Base-by-base conservation (phyloP, 35 echinoderm and acorn worm genomes). In the Heliocidaris erythrogramma region DNA sequence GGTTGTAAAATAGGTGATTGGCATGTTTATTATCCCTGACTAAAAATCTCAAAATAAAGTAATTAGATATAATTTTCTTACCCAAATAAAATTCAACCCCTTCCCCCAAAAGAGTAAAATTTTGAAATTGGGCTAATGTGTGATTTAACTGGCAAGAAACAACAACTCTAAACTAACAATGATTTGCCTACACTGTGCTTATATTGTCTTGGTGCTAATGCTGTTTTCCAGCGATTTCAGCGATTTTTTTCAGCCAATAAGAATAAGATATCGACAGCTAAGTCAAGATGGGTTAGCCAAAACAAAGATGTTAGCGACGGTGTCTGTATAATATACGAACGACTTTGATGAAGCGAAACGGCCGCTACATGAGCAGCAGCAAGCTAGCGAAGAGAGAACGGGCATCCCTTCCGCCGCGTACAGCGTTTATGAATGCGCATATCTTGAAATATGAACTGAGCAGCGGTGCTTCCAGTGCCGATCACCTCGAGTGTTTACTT, bases 361-460 rank as follows among this genome's bases (percentile, higher is more conserved):
- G 14, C 65, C 65, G 65, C 65, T 78, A 24, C 65, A 78, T 78
- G 65, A 78, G 21, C 65, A 78, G 65, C 65, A 78, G 65, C 48
- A 10, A 59, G 49, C 11, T 47, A 24, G 29, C 48, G 9, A 92
- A 32, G 49, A 48, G 31, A 14, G 32, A 16, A 48, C 49, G 49
- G 91, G 48, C 13, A 48, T 10, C 91, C 50, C 91, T 24, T 24
- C 47, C 17, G 91, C 91, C 91, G 91, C 91, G 48, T 30, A 92
- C 14, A 48, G 4, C 91, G 91, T 92, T 92, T 92, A 92, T 92
- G 91, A 92, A 92, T 92, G 91, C 91, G 91, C 91, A 92, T 92
- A 92, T 92, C 91, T 32, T 92, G 91, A 92, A 92, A 92, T 92
- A 92, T 92, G 91, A 92, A 92, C 91, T 92, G 91, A 53, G 91